These are phyloP conservation scores for Eilema sororculum DNA, from an alignment of 2,888 invertebrate genomes.

Conservation along the genomic window DNA sequence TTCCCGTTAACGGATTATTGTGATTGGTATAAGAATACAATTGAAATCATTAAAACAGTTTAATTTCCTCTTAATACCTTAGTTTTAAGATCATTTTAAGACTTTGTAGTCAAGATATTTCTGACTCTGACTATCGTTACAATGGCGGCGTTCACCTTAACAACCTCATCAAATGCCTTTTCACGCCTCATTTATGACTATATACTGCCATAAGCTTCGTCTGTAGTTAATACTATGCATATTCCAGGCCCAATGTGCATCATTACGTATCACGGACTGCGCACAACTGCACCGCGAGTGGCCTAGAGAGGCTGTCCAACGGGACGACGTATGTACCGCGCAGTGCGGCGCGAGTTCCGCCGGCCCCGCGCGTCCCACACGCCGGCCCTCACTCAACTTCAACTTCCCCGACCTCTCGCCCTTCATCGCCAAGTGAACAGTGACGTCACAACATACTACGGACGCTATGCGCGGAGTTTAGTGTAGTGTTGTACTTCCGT, in stretches of 20 bases:
- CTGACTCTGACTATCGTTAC: too few species aligned
- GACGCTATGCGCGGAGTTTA: background rate
- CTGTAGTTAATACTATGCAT: background rate
- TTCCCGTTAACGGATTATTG: too few species aligned
- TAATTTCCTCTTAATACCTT: too few species aligned
- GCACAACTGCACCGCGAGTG: conserved; percentile 93
- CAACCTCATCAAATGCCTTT: too few species aligned
- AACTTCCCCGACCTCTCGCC: conserved; percentile 93
- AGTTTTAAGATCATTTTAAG: too few species aligned
- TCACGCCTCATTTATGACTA: too few species aligned
- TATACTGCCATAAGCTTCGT: too few species aligned
- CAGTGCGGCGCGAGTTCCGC: conserved; percentile 92
- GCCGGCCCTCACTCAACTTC: conserved; percentile 87
- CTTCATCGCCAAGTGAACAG: conserved; percentile 88
- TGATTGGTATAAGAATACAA: too few species aligned
- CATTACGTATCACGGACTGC: conserved; percentile 95
- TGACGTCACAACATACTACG: background rate
- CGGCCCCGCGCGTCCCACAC: conserved; percentile 64
- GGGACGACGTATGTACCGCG: conserved; percentile 96
- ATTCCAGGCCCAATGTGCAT: conserved; percentile 94
- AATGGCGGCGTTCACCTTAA: too few species aligned
- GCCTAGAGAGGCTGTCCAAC: conserved; percentile 92
- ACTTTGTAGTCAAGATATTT: too few species aligned
- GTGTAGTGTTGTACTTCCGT: conserved; percentile 2
- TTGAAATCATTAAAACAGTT: too few species aligned